A percentile compares a stretch with the other conserved stretches of the same genome.
Evolutionary conservation across 2,113 vertebrate genomes (phyloP).

Genomic region (Crocuta crocuta): DNA sequence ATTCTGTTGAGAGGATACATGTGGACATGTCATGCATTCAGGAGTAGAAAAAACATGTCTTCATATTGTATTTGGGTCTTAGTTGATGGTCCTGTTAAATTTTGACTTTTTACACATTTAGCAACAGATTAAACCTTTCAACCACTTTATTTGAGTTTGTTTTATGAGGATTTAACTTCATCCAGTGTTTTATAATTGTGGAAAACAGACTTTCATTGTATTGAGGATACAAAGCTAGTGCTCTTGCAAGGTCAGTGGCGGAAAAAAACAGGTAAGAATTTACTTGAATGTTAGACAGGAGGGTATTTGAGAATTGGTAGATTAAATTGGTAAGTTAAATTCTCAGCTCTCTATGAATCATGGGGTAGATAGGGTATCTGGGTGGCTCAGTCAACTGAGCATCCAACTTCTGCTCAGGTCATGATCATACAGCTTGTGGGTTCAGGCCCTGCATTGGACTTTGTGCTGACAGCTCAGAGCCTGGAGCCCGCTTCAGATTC

Average conservation of each 20-base stretch:
- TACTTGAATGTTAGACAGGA: slow-evolving; percentile 12
- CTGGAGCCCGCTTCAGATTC: too few relatives aligned
- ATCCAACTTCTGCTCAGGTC: too few relatives aligned
- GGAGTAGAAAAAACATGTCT: background rate
- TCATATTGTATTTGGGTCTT: background rate
- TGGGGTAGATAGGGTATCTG: background rate
- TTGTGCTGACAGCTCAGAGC: too few relatives aligned
- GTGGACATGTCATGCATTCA: background rate
- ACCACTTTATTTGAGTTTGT: background rate
- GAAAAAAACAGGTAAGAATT: background rate
- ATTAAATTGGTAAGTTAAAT: background rate
- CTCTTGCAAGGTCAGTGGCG: background rate
- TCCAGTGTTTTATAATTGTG: background rate
- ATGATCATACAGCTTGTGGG: too few relatives aligned
- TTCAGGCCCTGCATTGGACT: too few relatives aligned
- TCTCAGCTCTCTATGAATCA: background rate
- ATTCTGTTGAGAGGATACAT: background rate
- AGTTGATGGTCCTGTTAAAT: background rate
- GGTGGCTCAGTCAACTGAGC: too few relatives aligned
- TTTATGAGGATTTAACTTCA: slow-evolving; percentile 24
- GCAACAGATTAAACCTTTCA: background rate
- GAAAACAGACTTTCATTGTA: background rate
- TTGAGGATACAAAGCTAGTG: background rate
- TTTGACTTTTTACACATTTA: background rate
- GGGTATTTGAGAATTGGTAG: background rate